Percentiles rank a stretch among this genome's conserved stretches.
Evolutionary conservation across 1,140 invertebrate genomes (phyloP).

Genomic region (Apis mellifera): Amel_HAv3.1 CM009931.2:20714001-20714500

Average conservation of each 20-base stretch:
- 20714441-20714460: too few species aligned
- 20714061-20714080: conserved; percentile 67
- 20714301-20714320: not conserved
- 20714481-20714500: too few species aligned
- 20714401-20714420: too few species aligned
- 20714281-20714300: not conserved
- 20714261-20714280: too few species aligned
- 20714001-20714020: conserved; percentile 64
- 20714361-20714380: too few species aligned
- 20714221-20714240: not conserved
- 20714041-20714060: conserved; percentile 54
- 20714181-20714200: not conserved
- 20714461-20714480: too few species aligned
- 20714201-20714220: not conserved
- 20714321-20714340: not conserved
- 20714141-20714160: conserved; percentile 69
- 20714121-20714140: conserved; percentile 46
- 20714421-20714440: too few species aligned
- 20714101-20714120: conserved; percentile 61
- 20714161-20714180: conserved; percentile 71
- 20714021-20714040: conserved; percentile 63
- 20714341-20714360: too few species aligned
- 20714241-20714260: not conserved
- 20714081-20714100: conserved; percentile 58
- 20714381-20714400: too few species aligned